Base-by-base conservation (phyloP, 2,888 invertebrate species). In the Dorcus parallelipipedus region DNA sequence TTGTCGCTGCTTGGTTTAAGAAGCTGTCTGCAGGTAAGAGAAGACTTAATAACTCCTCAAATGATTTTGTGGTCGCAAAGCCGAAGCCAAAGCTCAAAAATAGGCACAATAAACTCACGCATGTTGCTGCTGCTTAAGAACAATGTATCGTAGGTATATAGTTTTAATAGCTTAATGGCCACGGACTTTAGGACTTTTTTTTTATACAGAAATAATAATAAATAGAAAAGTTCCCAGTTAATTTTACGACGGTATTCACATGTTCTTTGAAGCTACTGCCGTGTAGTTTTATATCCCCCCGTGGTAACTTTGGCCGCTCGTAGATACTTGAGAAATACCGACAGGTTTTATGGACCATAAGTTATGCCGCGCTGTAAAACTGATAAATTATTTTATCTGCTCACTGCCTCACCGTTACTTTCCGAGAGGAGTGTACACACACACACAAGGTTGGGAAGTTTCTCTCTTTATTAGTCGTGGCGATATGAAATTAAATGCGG, bases 191-290 rank as follows among this genome's bases (percentile, higher is more conserved):
- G 26, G 26, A 33, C 26, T 33, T 33, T 6, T 7, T 33, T 33
- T 33, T 6, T 33, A 33, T 33, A 38, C 49, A 10, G 38, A 5
- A 33, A 33, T 33, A 10, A 49, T 10, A 20, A 49, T 10, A 20
- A 49, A 10, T 38, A 49, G 23, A 40, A 38, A 26, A 33, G 51
- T 20, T 51, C 38, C 40, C 51, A 3, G 39, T 51, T 20, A 51
- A 14, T 51, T 51, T 51, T 51, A 51, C 40, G 33, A 38, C 20
- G 40, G 51, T 38, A 40, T 38, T 51, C 51, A 51, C 51, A 14
- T 51, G 51, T 51, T 51, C 51, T 51, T 40, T 23, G 51, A 38
- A 38, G 51, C 51, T 51, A 51, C 51, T 40, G 40, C 51, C 51
- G 40, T 51, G 39, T 39, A 26, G 38, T 51, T 51, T 51, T 51